phyloP scores from a whole-genome alignment of 2,113 vertebrate species.

The Limnothrissa miodon region DNA sequence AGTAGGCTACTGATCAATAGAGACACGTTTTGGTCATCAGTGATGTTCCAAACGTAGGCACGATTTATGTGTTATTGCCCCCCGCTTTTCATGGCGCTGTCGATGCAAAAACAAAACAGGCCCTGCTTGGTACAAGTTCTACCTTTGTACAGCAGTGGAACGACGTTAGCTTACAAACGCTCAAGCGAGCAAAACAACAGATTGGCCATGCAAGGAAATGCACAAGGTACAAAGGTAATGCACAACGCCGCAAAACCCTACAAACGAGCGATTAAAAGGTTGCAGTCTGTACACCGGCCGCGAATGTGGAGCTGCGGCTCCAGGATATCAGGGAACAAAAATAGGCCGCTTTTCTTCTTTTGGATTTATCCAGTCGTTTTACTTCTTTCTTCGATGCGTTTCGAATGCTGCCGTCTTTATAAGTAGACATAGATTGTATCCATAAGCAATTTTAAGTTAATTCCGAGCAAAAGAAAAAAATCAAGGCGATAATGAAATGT shows the following conservation, averaged over 20 bases:
- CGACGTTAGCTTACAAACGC: constrained; percentile 1
- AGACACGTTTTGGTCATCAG: constrained; percentile 28
- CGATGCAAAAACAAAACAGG: constrained; percentile 70
- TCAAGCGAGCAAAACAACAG: neutral
- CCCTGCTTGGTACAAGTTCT: constrained; percentile 50
- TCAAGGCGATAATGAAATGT: constrained; percentile 47
- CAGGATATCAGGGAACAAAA: constrained; percentile 60
- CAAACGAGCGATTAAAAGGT: neutral
- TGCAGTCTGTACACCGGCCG: constrained; percentile 39
- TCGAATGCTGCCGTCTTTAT: neutral
- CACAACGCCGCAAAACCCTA: neutral
- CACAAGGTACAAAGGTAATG: neutral
- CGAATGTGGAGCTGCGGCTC: constrained; percentile 49
- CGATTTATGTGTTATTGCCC: constrained; percentile 71
- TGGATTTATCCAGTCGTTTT: constrained; percentile 50
- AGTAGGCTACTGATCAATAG: neutral
- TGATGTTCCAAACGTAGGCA: constrained; percentile 42
- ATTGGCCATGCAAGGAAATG: neutral
- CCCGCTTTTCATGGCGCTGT: constrained; percentile 64
- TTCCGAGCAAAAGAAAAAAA: constrained; percentile 9
- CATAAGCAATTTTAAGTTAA: neutral
- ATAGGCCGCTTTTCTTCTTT: constrained; percentile 66
- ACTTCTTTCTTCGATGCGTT: constrained; percentile 22
- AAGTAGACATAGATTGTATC: constrained; percentile 5
- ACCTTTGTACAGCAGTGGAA: constrained; percentile 17